phyloP scores from a whole-genome alignment of 2,113 vertebrate species.

The Nannospalax galili region DNA sequence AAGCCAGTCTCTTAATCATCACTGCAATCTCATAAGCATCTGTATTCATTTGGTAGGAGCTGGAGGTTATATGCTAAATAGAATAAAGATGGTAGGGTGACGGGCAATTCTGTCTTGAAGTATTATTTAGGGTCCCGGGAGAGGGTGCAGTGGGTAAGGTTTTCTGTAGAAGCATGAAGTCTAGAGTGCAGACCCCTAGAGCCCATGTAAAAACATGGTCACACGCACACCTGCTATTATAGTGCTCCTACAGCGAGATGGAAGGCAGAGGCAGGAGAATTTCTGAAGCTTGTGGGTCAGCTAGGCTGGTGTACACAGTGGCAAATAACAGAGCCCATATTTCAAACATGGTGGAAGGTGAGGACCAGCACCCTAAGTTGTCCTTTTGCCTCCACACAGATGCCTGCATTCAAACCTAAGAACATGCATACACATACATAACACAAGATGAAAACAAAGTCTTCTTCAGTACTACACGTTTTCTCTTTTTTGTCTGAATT shows the following conservation, averaged over 20 bases:
- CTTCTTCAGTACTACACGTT: background rate
- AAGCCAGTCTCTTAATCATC: background rate
- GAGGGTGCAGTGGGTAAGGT: background rate
- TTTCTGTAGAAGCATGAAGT: background rate
- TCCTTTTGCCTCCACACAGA: background rate
- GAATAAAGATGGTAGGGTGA: background rate
- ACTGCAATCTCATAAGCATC: background rate
- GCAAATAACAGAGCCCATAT: background rate
- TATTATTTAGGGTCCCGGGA: background rate
- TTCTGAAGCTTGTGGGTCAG: background rate
- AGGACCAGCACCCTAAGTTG: background rate
- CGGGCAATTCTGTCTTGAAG: background rate
- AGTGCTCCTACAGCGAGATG: too few species aligned
- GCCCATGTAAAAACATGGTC: too few species aligned
- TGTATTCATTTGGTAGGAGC: conserved; percentile 13
- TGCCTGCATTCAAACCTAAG: too few species aligned
- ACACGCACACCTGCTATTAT: background rate
- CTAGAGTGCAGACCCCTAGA: background rate
- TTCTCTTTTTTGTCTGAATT: background rate
- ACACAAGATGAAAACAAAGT: background rate
- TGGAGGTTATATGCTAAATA: background rate
- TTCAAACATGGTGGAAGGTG: background rate
- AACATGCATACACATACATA: background rate
- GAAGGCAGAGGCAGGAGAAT: background rate
- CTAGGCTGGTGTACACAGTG: too few species aligned